phyloP scores from a whole-genome alignment of 2,888 invertebrate genomes.

The Sphaerophoria taeniata region DNA sequence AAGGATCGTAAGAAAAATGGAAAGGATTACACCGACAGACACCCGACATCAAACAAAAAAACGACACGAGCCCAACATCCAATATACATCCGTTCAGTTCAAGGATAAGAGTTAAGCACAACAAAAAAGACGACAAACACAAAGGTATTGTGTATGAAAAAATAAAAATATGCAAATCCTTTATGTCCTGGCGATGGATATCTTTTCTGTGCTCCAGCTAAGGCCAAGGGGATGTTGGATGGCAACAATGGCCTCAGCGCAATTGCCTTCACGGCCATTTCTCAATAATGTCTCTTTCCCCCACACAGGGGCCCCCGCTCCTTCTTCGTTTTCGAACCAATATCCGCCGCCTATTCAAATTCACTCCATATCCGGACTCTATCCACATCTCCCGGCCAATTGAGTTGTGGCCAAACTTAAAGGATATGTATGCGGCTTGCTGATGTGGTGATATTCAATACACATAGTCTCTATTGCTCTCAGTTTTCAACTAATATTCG shows the following conservation, averaged over 20 bases:
- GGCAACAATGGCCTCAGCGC: constrained; percentile 18
- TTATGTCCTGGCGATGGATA: constrained; percentile 61
- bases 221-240: neutral
- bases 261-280: constrained; percentile 61
- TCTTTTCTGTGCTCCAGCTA: constrained; percentile 63
- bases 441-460: neutral
- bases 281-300: constrained; percentile 49
- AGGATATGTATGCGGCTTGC: constrained; percentile 72
- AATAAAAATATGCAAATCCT: constrained; percentile 66
- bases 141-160: constrained; percentile 3
- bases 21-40: constrained; percentile 38
- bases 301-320: constrained; percentile 1
- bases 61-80: constrained; percentile 5
- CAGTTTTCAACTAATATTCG: constrained; percentile 74
- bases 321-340: constrained; percentile 8
- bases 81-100: neutral
- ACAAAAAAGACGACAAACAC: neutral
- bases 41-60: neutral
- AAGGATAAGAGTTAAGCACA: constrained; percentile 18
- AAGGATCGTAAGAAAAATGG: constrained; percentile 14
- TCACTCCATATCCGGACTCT: constrained; percentile 25
- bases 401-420: constrained; percentile 74
- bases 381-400: constrained; percentile 43
- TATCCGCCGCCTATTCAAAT: constrained; percentile 61
- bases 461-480: constrained; percentile 19